phyloP scores from a whole-genome alignment of 1,140 invertebrate genomes.

The Eubasilissa regina region DNA sequence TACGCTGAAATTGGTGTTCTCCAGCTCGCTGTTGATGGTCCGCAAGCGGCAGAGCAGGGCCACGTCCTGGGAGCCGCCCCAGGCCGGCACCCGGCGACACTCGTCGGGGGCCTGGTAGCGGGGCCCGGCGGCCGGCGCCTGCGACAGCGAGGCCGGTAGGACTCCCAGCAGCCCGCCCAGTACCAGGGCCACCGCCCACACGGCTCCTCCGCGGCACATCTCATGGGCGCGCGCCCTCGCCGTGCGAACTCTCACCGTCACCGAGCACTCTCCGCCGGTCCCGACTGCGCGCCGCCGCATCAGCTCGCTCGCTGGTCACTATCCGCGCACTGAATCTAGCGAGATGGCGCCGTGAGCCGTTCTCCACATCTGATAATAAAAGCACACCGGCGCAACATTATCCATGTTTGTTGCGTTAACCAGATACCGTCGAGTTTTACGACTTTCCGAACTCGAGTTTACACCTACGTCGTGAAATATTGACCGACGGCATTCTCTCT shows the following conservation, averaged over 20 bases:
- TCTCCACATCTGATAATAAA: conserved; percentile 29
- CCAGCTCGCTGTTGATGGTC: conserved; percentile 90
- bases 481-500: conserved; percentile 3
- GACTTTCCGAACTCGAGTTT: conserved; percentile 10
- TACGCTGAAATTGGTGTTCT: conserved; percentile 91
- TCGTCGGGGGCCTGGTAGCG: conserved; percentile 88
- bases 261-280: conserved; percentile 19
- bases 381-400: conserved; percentile 42
- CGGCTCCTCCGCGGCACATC: conserved; percentile 58
- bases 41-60: conserved; percentile 85
- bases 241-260: conserved; percentile 9
- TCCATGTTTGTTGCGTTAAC: conserved; percentile 44
- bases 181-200: conserved; percentile 67
- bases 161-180: conserved; percentile 65
- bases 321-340: conserved; percentile 10
- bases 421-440: not conserved
- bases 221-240: conserved; percentile 33
- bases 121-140: conserved; percentile 64
- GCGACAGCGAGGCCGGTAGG: conserved; percentile 68
- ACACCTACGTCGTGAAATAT: conserved; percentile 6
- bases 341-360: conserved; percentile 30
- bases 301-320: conserved; percentile 26
- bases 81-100: conserved; percentile 83
- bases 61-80: conserved; percentile 78
- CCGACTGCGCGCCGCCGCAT: conserved; percentile 23